These are phyloP conservation scores for Apostichopus californicus DNA, from an alignment of 35 echinoderm and acorn worm species.

Conservation along the genomic window DNA sequence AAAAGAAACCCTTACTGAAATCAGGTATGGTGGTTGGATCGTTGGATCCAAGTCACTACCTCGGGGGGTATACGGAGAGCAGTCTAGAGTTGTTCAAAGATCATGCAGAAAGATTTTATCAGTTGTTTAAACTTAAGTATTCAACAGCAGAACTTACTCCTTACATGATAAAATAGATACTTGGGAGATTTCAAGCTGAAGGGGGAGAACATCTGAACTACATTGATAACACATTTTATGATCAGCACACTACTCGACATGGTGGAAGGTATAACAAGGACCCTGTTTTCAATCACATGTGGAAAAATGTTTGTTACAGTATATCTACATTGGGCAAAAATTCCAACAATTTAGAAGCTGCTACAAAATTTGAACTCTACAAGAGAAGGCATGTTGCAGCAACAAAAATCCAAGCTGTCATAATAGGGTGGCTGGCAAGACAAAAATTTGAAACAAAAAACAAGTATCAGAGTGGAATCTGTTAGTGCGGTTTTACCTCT, in stretches of 20 bases:
- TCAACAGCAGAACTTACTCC: slow-evolving; percentile 12
- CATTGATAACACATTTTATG: neutral
- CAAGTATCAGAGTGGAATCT: neutral
- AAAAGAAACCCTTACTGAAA: slow-evolving; percentile 5
- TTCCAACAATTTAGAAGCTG: too few relatives aligned
- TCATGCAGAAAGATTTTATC: neutral
- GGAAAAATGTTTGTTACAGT: slow-evolving; percentile 5
- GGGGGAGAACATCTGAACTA: slow-evolving; percentile 8
- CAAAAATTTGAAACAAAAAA: neutral
- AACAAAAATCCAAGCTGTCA: slow-evolving; percentile 14
- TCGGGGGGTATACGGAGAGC: neutral
- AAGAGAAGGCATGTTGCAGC: slow-evolving; percentile 16
- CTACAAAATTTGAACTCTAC: slow-evolving; percentile 23
- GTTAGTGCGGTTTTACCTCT: neutral
- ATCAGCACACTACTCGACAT: slow-evolving; percentile 25
- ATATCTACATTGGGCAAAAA: slow-evolving; percentile 4
- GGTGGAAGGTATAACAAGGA: slow-evolving; percentile 23
- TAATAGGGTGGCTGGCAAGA: slow-evolving; percentile 2
- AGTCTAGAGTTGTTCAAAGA: neutral
- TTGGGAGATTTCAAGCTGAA: slow-evolving; percentile 12
- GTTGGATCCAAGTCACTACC: neutral
- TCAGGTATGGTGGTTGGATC: neutral
- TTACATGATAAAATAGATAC: slow-evolving; percentile 4
- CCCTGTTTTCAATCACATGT: slow-evolving; percentile 33
- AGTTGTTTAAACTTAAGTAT: slow-evolving; percentile 20